Base-by-base conservation (phyloP, 1,140 invertebrate species). In the Adelges cooleyi region DNA sequence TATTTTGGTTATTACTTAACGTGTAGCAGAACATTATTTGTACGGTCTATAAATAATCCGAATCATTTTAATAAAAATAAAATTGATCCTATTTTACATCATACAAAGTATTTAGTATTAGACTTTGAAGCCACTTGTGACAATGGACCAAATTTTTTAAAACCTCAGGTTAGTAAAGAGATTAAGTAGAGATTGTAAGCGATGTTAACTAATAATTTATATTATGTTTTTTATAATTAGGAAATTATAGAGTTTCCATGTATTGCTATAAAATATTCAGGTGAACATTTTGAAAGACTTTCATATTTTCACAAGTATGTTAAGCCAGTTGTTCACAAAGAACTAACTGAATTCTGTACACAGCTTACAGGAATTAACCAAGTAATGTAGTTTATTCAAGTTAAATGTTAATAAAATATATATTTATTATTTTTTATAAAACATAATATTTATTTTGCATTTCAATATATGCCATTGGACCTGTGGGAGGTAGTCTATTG, bases 331-430 rank as follows among this genome's bases (percentile, higher is more conserved):
- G 54, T 78, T 8, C 79, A 83, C 70, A 77, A 79, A 13, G 70
- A 71, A 33, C 70, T 85, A 22, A 75, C 77, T 13, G 72, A 75
- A 17, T 85, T 84, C 71, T 85, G 83, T 71, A 77, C 67, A 23
- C 65, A 75, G 33, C 72, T 85, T 11, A 85, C 83, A 48, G 82
- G 82, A 67, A 81, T 83, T 27, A 75, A 77, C 9, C 71, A 83
- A 77, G 73, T 80, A 71, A 68, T 23, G 2, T 48, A 33, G 29
- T 49, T 33, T 11, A 6, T 33, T 33, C 11, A 6, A 33, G 29
- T 6, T 6, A 33, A 33, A 33, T 33, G 29, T 33, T 33, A 33
- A 33, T 33, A 33, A 33, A 33, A 33, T 6, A 33, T n/a, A n/a
- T 33, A 33, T 33, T 33, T 33, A 33, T 33, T 33, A 33, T 33